A percentile compares a stretch with the other conserved stretches of the same genome.
phyloP scores from a whole-genome alignment of 1,140 invertebrate species.

The Bilobella aurantiaca region DNA sequence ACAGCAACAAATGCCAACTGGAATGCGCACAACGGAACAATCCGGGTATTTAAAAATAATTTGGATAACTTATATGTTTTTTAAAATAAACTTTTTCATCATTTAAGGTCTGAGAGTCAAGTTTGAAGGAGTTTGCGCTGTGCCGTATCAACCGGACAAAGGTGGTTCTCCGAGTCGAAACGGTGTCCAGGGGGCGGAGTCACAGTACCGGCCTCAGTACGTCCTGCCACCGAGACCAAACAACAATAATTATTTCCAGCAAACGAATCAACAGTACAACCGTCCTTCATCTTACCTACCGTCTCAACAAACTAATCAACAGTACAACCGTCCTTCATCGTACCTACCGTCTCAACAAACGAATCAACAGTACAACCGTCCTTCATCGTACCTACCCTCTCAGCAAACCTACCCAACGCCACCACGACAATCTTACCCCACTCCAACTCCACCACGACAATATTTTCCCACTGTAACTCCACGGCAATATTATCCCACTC shows the following conservation, averaged over 20 bases:
- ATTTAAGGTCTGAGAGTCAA: slow-evolving; percentile 3
- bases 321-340: no score
- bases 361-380: neutral
- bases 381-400: no score
- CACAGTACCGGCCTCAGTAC: neutral
- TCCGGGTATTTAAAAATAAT: neutral
- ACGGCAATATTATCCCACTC: no score
- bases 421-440: neutral
- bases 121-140: slow-evolving; percentile 13
- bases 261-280: neutral
- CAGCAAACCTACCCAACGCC: neutral
- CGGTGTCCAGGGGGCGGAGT: neutral
- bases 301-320: neutral
- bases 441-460: neutral
- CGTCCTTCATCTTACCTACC: no score
- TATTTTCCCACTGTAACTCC: no score
- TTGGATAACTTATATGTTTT: neutral
- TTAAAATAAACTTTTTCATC: neutral
- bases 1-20: slow-evolving; percentile 5
- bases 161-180: neutral
- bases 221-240: neutral
- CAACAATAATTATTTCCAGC: neutral
- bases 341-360: neutral
- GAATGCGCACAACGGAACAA: neutral
- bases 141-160: neutral